These are phyloP conservation scores for Stomatorhinus ivindoensis DNA, from an alignment of 2,113 vertebrate genomes.

Conservation along the genomic window DNA sequence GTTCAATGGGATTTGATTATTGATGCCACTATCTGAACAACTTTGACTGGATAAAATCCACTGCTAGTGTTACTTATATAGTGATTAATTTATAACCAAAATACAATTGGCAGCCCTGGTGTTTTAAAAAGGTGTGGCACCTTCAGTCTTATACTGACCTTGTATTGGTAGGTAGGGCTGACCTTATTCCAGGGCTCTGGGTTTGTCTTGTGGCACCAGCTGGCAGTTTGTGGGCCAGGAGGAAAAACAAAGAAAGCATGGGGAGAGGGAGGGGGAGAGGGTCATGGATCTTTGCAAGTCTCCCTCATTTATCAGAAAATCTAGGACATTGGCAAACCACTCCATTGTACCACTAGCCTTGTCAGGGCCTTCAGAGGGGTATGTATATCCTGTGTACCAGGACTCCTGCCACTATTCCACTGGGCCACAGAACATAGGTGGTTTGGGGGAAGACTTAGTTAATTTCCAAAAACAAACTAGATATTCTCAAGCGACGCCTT, in stretches of 20 bases:
- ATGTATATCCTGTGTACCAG: background rate
- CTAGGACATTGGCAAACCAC: background rate
- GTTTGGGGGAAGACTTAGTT: background rate
- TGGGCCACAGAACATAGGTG: background rate
- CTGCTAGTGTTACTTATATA: background rate
- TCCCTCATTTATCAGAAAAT: background rate
- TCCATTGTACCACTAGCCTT: background rate
- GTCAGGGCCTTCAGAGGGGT: background rate
- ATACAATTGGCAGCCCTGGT: background rate
- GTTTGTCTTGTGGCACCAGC: slow-evolving; percentile 81
- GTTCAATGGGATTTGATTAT: background rate
- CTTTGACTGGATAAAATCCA: background rate
- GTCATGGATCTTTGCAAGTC: background rate
- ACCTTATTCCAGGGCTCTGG: slow-evolving; percentile 87
- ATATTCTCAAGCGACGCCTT: background rate
- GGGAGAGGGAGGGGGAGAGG: background rate
- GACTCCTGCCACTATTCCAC: background rate
- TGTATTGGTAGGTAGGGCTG: slow-evolving; percentile 79
- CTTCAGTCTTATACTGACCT: slow-evolving; percentile 58
- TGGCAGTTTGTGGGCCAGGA: slow-evolving; percentile 34
- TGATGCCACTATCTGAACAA: background rate
- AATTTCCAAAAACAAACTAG: background rate
- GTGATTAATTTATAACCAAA: background rate
- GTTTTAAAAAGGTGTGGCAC: background rate
- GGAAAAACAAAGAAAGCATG: background rate